Evolutionary conservation across 2,797 vertebrate species (phyloP).

Genomic region (Protosalanx chinensis): DNA sequence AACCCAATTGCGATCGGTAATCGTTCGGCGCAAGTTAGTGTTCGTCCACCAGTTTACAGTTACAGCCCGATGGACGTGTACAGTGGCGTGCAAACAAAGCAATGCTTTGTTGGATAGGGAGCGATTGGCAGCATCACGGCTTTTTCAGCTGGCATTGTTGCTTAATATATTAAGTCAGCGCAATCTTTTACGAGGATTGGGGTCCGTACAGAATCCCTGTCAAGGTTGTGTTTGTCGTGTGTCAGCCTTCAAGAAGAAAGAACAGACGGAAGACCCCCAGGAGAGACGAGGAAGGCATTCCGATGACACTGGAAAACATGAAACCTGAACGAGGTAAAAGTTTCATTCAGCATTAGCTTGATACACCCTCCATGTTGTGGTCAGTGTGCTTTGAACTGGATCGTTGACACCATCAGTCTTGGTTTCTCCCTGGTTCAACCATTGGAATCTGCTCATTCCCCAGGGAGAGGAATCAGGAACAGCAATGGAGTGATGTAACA

Average conservation of each 20-base stretch:
- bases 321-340: slow-evolving; percentile 93
- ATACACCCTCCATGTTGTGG: not conserved
- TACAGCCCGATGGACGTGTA: slow-evolving; percentile 61
- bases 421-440: slow-evolving; percentile 12
- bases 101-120: slow-evolving; percentile 70
- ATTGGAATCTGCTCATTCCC: slow-evolving; percentile 41
- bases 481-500: slow-evolving; percentile 66
- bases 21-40: slow-evolving; percentile 39
- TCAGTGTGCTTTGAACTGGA: not conserved
- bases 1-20: not conserved
- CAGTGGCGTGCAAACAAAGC: slow-evolving; percentile 73
- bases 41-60: slow-evolving; percentile 50
- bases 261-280: slow-evolving; percentile 43
- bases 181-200: slow-evolving; percentile 18
- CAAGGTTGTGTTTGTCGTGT: slow-evolving; percentile 36
- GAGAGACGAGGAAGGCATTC: slow-evolving; percentile 56
- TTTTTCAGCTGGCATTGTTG: slow-evolving; percentile 63
- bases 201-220: slow-evolving; percentile 46
- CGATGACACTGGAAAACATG: slow-evolving; percentile 82
- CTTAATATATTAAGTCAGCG: slow-evolving; percentile 44
- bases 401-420: slow-evolving; percentile 14
- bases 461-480: slow-evolving; percentile 31
- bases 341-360: not conserved
- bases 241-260: slow-evolving; percentile 27
- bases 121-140: slow-evolving; percentile 59